Percentiles rank a stretch among this genome's conserved stretches.
Evolutionary conservation across 2,888 invertebrate genomes (phyloP).

Genomic region (Rhopalosiphum nymphaeae): DNA sequence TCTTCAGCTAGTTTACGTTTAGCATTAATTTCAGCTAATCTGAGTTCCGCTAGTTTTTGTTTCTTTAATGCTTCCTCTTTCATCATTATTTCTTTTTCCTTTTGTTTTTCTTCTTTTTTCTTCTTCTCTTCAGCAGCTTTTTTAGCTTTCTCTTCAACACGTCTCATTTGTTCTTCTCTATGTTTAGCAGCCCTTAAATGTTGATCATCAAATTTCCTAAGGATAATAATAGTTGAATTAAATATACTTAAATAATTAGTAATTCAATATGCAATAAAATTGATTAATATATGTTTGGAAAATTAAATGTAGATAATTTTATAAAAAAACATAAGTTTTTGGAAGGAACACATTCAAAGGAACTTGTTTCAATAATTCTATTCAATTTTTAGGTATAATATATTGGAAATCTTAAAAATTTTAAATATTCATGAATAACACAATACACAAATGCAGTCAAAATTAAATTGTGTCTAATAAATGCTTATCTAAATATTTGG

Average conservation of each 20-base stretch:
- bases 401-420: no score
- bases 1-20: constrained; percentile 44
- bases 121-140: constrained; percentile 40
- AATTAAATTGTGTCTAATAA: no score
- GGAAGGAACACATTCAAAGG: no score
- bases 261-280: not conserved
- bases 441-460: no score
- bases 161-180: constrained; percentile 44
- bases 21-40: constrained; percentile 34
- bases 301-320: not conserved
- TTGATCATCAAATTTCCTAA: constrained; percentile 48
- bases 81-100: constrained; percentile 32
- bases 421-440: no score
- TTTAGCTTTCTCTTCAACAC: constrained; percentile 32
- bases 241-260: not conserved
- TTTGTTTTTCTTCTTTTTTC: constrained; percentile 44
- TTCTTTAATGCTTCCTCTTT: constrained; percentile 52
- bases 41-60: constrained; percentile 48
- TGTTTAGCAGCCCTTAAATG: constrained; percentile 51
- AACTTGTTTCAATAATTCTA: no score
- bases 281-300: not conserved
- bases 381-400: no score
- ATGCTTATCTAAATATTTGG: no score
- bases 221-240: not conserved
- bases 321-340: no score